phyloP scores from a whole-genome alignment of 2,113 vertebrate species.

The Lepidothrix coronata region DNA sequence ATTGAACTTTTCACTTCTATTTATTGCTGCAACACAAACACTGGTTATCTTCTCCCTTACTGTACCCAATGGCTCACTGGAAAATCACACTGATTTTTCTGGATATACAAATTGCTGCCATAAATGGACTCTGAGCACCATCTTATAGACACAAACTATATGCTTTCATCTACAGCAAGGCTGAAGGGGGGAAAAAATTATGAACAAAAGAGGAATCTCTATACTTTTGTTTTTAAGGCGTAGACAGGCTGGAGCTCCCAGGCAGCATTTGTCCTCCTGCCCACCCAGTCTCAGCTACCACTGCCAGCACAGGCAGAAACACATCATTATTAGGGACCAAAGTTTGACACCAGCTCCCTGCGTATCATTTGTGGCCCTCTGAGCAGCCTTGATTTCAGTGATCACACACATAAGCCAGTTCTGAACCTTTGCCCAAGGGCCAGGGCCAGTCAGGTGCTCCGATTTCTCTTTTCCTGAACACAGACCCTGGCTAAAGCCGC shows the following conservation, averaged over 20 bases:
- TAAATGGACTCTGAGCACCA: not conserved
- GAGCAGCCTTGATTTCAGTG: fast-evolving
- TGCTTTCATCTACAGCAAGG: not conserved
- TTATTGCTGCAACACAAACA: not conserved
- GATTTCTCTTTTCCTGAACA: not conserved
- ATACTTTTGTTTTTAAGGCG: not conserved
- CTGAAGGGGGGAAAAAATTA: not conserved
- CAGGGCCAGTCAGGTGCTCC: not conserved
- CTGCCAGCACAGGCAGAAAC: not conserved
- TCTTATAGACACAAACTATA: not conserved
- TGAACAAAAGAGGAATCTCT: not conserved
- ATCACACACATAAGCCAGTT: not conserved
- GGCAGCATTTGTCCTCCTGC: not conserved
- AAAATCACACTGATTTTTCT: not conserved
- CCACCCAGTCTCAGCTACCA: not conserved
- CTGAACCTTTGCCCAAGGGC: not conserved
- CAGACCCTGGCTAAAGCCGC: not conserved
- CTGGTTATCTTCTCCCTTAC: not conserved
- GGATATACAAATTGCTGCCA: not conserved
- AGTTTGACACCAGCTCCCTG: not conserved
- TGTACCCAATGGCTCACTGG: not conserved
- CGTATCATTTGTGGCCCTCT: not conserved
- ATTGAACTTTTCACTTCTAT: not conserved
- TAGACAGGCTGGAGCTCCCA: not conserved
- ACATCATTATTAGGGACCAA: not conserved